Evolutionary conservation across 2,113 vertebrate genomes (phyloP).

Genomic region (Zosterops pallidus): DNA sequence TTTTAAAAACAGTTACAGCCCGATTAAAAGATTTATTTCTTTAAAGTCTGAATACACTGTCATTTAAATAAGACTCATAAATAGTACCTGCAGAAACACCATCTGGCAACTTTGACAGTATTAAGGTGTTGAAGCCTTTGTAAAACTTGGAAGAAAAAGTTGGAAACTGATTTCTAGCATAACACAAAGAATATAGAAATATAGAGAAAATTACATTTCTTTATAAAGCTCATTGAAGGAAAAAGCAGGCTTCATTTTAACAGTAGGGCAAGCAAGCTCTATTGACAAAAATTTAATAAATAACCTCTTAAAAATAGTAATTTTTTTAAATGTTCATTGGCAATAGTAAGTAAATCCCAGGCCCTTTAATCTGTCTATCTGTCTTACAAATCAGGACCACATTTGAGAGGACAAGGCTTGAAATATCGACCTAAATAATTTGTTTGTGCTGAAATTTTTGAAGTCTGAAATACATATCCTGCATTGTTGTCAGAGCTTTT

Average conservation of each 20-base stretch:
- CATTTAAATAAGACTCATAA: background rate
- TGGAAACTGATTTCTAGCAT: background rate
- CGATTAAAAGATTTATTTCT: background rate
- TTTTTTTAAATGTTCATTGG: background rate
- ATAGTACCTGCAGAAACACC: background rate
- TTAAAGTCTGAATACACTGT: background rate
- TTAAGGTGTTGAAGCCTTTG: accelerated
- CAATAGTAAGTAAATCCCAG: background rate
- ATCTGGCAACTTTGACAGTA: background rate
- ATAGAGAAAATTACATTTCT: background rate
- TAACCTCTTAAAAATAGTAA: background rate
- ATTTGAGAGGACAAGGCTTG: background rate
- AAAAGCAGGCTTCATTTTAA: background rate
- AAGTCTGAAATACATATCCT: background rate
- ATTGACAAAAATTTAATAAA: background rate
- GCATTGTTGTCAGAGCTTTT: background rate
- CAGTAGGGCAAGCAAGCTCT: background rate
- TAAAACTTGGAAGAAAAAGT: background rate
- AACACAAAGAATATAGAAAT: background rate
- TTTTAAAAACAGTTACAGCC: background rate
- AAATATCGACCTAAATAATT: background rate
- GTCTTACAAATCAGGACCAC: background rate
- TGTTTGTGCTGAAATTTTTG: background rate
- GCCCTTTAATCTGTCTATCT: background rate
- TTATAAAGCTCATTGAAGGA: background rate